Evolutionary conservation across 2,113 vertebrate genomes (phyloP).

Genomic region (Myodes glareolus): DNA sequence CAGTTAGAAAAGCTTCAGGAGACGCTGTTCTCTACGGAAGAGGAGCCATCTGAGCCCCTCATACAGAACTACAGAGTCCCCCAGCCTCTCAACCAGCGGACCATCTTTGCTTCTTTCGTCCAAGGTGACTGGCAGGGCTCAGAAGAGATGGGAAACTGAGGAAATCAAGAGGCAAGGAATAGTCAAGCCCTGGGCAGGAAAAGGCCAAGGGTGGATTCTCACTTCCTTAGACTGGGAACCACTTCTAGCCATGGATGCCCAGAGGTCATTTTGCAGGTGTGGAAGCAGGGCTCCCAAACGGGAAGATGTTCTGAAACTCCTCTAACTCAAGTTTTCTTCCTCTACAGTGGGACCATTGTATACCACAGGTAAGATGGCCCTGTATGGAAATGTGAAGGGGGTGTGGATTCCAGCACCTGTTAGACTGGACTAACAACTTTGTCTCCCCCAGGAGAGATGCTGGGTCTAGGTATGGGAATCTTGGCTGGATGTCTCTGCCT

Average conservation of each 20-base stretch:
- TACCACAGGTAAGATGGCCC: conserved; percentile 72
- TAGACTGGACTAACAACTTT: background rate
- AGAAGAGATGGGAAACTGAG: accelerated
- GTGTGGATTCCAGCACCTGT: too few species aligned
- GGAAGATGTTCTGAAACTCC: background rate
- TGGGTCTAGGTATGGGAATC: conserved; percentile 79
- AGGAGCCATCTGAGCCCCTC: background rate
- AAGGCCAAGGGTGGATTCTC: background rate
- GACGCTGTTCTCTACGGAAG: conserved; percentile 70
- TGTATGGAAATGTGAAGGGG: accelerated
- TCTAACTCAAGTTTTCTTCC: conserved; percentile 51
- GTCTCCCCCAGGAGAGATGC: conserved; percentile 76
- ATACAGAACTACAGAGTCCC: conserved; percentile 81
- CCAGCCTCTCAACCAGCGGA: conserved; percentile 82
- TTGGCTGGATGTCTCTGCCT: conserved; percentile 74
- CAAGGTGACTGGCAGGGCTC: conserved; percentile 68
- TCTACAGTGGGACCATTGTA: conserved; percentile 61
- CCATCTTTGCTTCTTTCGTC: conserved; percentile 79
- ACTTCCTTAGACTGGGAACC: background rate
- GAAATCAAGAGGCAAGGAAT: background rate
- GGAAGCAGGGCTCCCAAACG: background rate
- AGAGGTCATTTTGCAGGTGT: background rate
- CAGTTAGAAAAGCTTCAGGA: conserved; percentile 86
- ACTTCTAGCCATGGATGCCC: accelerated
- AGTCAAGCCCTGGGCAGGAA: background rate